Evolutionary conservation across 1,140 invertebrate species (phyloP).

Genomic region (Drosophila yakuba): DNA sequence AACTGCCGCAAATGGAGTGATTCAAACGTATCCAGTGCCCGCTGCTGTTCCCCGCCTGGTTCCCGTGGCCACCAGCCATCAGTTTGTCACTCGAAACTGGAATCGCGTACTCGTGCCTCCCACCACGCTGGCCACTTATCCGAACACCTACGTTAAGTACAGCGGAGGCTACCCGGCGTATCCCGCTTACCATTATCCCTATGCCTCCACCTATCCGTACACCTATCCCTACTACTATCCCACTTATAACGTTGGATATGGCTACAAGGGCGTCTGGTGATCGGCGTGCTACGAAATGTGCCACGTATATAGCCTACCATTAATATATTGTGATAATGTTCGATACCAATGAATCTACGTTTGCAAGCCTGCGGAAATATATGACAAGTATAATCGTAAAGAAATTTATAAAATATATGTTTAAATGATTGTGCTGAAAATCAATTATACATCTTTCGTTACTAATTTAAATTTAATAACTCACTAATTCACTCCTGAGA

Average conservation of each 20-base stretch:
- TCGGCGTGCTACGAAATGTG: background rate
- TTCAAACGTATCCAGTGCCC: constrained; percentile 9
- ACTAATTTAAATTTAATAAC: background rate
- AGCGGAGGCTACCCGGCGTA: constrained; percentile 23
- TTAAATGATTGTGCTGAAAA: too few species aligned
- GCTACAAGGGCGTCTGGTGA: constrained; percentile 66
- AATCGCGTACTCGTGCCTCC: constrained; percentile 60
- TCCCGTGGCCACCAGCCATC: constrained; percentile 60
- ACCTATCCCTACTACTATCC: constrained; percentile 51
- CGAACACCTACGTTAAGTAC: constrained; percentile 59
- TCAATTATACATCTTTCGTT: background rate
- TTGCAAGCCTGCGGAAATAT: background rate
- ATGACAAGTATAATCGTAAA: background rate
- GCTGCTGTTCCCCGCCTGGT: constrained; percentile 25
- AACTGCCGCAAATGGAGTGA: constrained; percentile 45
- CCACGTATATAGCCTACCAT: constrained; percentile 1
- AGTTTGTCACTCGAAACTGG: constrained; percentile 69
- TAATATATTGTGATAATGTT: constrained; percentile 58
- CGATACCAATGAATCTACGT: constrained; percentile 13
- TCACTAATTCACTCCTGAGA: too few species aligned
- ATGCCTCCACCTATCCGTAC: constrained; percentile 40
- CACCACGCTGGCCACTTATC: constrained; percentile 40
- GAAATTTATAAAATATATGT: too few species aligned
- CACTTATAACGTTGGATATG: constrained; percentile 58
- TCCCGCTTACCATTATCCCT: constrained; percentile 21